Conservation (phyloP, 2,113 vertebrate species). For the Pluvialis apricaria region DNA sequence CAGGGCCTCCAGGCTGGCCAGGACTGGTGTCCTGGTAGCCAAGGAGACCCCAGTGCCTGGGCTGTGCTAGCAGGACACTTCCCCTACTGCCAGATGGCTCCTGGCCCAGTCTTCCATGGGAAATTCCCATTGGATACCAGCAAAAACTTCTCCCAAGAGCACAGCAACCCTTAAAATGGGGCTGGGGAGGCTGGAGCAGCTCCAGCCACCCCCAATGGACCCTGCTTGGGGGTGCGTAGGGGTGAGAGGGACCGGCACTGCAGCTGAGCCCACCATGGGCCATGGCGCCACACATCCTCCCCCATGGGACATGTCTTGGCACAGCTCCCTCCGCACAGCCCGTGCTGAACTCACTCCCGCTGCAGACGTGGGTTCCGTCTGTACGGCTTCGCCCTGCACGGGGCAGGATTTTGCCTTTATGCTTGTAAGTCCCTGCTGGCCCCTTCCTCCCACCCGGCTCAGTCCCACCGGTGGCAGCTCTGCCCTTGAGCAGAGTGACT, state of each 20-base stretch:
- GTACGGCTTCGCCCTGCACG: not conserved
- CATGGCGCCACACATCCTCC: accelerated
- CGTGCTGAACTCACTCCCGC: accelerated
- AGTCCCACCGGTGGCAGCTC: not conserved
- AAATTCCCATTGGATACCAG: not conserved
- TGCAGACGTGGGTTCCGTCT: not conserved
- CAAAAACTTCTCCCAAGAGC: not conserved
- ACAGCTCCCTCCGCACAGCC: not conserved
- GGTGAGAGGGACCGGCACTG: not conserved
- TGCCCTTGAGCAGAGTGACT: not conserved
- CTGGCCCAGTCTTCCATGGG: not conserved
- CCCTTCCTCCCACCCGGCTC: not conserved
- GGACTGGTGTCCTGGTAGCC: not conserved
- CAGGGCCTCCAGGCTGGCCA: accelerated
- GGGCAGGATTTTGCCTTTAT: no score
- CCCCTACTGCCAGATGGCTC: no score
- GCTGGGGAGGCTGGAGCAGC: not conserved
- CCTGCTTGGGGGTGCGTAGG: not conserved
- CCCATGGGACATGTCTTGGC: accelerated
- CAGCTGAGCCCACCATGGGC: not conserved
- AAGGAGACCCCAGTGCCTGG: not conserved
- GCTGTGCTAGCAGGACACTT: not conserved
- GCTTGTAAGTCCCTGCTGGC: not conserved
- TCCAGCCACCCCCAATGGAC: not conserved
- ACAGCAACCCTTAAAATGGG: not conserved